Evolutionary conservation across 1,140 invertebrate genomes (phyloP).

Genomic region (Sweltsa coloradensis): DNA sequence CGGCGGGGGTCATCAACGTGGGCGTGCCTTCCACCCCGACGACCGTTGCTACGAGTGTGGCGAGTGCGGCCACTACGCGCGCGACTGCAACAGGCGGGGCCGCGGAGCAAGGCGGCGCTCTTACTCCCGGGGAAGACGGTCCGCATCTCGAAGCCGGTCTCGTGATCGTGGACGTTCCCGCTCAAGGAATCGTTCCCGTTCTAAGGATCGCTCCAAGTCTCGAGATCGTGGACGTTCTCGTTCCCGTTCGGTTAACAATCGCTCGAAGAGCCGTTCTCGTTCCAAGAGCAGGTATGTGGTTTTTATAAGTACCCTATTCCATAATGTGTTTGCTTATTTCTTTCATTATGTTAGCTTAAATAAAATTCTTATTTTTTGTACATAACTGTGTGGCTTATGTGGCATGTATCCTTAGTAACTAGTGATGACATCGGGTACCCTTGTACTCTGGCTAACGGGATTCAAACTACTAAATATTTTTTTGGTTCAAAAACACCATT

Average conservation of each 20-base stretch:
- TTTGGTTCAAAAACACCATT: too few relatives aligned
- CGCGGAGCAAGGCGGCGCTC: conserved; percentile 20
- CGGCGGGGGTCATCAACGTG: conserved; percentile 35
- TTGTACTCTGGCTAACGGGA: too few relatives aligned
- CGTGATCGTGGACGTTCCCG: not conserved
- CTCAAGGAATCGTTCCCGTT: not conserved
- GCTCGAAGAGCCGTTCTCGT: not conserved
- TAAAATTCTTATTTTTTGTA: too few relatives aligned
- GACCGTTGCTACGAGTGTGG: conserved; percentile 84
- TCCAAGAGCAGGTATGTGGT: conserved; percentile 3
- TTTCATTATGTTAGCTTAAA: too few relatives aligned
- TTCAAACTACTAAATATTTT: too few relatives aligned
- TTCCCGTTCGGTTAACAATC: not conserved
- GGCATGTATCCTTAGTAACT: too few relatives aligned
- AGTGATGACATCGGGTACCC: too few relatives aligned
- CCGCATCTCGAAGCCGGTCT: not conserved
- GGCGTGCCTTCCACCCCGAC: conserved; percentile 62
- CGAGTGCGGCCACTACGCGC: conserved; percentile 79
- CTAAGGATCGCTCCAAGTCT: too few relatives aligned
- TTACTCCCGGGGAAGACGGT: not conserved
- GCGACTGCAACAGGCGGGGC: conserved; percentile 63
- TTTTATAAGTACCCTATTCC: too few relatives aligned
- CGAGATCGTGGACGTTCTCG: not conserved
- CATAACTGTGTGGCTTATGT: too few relatives aligned
- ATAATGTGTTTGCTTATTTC: too few relatives aligned